Evolutionary conservation across 2,113 vertebrate species (phyloP).

Genomic region (Gambusia holbrooki): DNA sequence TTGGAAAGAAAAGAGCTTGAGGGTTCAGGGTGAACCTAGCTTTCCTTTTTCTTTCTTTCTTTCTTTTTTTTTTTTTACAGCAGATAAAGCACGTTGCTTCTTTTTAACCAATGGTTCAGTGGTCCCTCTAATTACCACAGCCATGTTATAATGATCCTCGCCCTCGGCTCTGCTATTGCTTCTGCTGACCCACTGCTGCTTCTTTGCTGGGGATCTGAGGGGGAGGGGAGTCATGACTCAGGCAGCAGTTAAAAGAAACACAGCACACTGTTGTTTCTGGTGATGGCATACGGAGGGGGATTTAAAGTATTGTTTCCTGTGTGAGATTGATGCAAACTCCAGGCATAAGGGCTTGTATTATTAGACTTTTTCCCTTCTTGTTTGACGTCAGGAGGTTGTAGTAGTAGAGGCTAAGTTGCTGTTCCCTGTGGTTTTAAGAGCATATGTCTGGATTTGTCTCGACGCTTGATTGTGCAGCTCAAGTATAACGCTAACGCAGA

Average conservation of each 20-base stretch:
- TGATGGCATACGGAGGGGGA: conserved; percentile 16
- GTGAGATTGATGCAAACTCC: not conserved
- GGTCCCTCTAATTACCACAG: conserved; percentile 66
- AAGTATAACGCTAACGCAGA: not conserved
- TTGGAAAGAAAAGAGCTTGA: conserved; percentile 7
- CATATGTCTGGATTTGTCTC: conserved; percentile 12
- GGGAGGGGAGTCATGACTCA: conserved; percentile 42
- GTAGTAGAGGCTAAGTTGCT: conserved; percentile 3
- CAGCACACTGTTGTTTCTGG: not conserved
- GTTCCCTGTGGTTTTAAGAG: conserved; percentile 2
- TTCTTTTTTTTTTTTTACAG: conserved; percentile 10
- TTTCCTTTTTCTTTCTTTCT: conserved; percentile 1
- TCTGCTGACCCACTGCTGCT: conserved; percentile 62
- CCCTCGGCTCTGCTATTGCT: conserved; percentile 54
- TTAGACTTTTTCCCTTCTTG: not conserved
- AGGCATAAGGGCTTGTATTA: conserved; percentile 2
- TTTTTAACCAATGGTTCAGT: conserved; percentile 66
- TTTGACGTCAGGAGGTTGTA: not conserved
- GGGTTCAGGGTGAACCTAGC: conserved; percentile 20
- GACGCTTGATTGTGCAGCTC: not conserved
- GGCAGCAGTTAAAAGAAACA: conserved; percentile 36
- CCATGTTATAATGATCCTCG: conserved; percentile 61
- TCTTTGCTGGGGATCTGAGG: conserved; percentile 37
- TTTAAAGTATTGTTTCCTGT: conserved; percentile 26
- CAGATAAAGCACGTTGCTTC: conserved; percentile 60